Percentiles rank a stretch among this genome's conserved stretches.
Evolutionary conservation across 2,113 vertebrate species (phyloP).

Genomic region (Zingel zingel): DNA sequence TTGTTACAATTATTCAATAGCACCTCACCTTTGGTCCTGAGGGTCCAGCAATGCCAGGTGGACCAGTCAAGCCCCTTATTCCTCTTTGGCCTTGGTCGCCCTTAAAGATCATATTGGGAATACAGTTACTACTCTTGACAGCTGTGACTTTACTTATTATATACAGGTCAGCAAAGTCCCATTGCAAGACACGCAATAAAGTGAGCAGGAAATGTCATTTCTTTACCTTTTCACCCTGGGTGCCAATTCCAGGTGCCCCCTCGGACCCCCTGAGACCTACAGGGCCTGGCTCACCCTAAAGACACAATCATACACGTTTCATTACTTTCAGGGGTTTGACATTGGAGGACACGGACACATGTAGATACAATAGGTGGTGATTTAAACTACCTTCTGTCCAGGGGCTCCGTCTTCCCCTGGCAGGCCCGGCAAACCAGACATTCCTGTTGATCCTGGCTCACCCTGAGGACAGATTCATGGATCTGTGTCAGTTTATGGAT

Average conservation of each 20-base stretch:
- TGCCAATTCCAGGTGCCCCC: constrained; percentile 87
- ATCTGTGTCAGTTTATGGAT: background rate
- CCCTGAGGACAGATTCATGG: constrained; percentile 78
- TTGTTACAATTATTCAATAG: background rate
- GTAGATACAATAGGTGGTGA: background rate
- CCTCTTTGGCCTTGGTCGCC: constrained; percentile 93
- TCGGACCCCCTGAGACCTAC: constrained; percentile 87
- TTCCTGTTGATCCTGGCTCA: constrained; percentile 86
- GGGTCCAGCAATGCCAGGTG: constrained; percentile 87
- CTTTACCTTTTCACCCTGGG: constrained; percentile 90
- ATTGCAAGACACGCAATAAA: background rate
- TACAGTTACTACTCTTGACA: constrained; percentile 31
- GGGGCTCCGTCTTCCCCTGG: constrained; percentile 90
- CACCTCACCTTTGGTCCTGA: constrained; percentile 88
- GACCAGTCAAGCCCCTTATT: constrained; percentile 88
- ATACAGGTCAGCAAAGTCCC: background rate
- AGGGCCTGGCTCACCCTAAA: constrained; percentile 88
- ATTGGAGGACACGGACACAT: background rate
- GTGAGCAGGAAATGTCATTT: background rate
- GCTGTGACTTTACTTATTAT: background rate
- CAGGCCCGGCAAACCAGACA: constrained; percentile 88
- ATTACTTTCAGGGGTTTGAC: background rate
- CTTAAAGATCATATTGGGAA: constrained; percentile 62
- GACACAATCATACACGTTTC: constrained; percentile 7
- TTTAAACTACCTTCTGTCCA: constrained; percentile 86